A percentile compares a stretch with the other conserved stretches of the same genome.
Evolutionary conservation across 2,888 invertebrate species (phyloP).

Genomic region (Charanyca ferruginea): DNA sequence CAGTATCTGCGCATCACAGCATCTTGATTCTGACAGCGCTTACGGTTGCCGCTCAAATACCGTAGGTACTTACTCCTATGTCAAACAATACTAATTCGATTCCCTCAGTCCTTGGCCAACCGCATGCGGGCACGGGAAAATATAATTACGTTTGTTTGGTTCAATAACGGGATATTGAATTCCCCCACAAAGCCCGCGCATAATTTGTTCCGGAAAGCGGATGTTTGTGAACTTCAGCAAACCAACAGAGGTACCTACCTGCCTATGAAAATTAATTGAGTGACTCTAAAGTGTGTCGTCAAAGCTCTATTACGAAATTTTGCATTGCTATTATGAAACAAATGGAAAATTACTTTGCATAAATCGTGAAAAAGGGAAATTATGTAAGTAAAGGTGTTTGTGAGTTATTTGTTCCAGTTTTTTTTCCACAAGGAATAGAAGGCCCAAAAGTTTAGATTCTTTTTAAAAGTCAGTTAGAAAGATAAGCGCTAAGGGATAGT

Average conservation of each 20-base stretch:
- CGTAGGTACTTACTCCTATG: no score
- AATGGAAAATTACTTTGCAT: background rate
- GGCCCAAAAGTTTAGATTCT: background rate
- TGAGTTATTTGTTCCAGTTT: background rate
- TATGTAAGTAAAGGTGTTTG: background rate
- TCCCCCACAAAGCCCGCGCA: slow-evolving; percentile 25
- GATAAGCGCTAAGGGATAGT: background rate
- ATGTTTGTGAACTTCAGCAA: slow-evolving; percentile 27
- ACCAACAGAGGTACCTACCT: slow-evolving; percentile 17
- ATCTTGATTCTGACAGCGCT: background rate
- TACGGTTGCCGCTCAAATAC: background rate
- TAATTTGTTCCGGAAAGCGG: slow-evolving; percentile 39
- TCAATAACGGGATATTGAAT: slow-evolving; percentile 35
- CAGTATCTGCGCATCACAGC: background rate
- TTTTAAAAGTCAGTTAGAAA: background rate
- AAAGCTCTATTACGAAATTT: slow-evolving; percentile 22
- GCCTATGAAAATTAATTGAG: slow-evolving; percentile 31
- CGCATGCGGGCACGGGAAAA: background rate
- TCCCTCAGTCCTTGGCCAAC: background rate
- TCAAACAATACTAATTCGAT: background rate
- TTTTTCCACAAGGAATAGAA: background rate
- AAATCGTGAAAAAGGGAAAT: background rate
- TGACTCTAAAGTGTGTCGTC: slow-evolving; percentile 22
- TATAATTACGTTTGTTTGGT: slow-evolving; percentile 2
- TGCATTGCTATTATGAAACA: slow-evolving; percentile 3